Evolutionary conservation across 2,113 vertebrate genomes (phyloP), one percentile per base, ranked within the genome.

Genomic region (Rattus rattus): DNA sequence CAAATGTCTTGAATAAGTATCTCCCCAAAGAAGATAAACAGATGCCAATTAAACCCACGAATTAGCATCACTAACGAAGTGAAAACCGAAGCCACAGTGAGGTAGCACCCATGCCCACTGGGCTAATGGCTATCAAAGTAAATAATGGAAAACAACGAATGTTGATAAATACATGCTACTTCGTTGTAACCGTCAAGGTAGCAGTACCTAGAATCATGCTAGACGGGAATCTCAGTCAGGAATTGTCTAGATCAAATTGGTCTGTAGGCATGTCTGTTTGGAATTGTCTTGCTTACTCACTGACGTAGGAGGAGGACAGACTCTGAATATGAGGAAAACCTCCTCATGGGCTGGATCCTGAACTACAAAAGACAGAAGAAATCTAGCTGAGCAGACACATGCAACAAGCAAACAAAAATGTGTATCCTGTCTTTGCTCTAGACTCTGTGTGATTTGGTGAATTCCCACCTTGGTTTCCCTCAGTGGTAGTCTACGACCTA

Each of bases 11-110:
- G 43, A 87, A 54, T 69, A 69, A 49, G 47, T 20, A 84, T 84
- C 67, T 95, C 49, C 54, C 39, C 28, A 56, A 87, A 86, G 22
- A 96, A 70, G 22, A 94, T 89, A 56, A 54, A 77, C 14, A 77
- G 10, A 81, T 81, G 13, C 13, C 59, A 91, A 43, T 28, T 28
- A 96, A 93, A 9, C 16, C 61, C 13, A 49, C 52, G 20, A 61
- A 72, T 88, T 28, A 69, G n/a, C 28, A 47, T 88, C 17, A 36
- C 9, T 76, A 89, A 36, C 49, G 33, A 85, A 90, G 83, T 67
- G 19, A 16, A 92, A 75, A 52, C 72, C 26, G 85, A 90, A 96
- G 30, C 22, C 75, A 92, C 24, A 84, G 22, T 47, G 13, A 94
- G 76, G 54, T 89, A 65, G 0, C 43, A 72, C 52, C 49, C 8